A percentile compares a stretch with the other conserved stretches of the same genome.
Conservation (phyloP, 2,888 invertebrate genomes). For the Zootermopsis nevadensis region DNA sequence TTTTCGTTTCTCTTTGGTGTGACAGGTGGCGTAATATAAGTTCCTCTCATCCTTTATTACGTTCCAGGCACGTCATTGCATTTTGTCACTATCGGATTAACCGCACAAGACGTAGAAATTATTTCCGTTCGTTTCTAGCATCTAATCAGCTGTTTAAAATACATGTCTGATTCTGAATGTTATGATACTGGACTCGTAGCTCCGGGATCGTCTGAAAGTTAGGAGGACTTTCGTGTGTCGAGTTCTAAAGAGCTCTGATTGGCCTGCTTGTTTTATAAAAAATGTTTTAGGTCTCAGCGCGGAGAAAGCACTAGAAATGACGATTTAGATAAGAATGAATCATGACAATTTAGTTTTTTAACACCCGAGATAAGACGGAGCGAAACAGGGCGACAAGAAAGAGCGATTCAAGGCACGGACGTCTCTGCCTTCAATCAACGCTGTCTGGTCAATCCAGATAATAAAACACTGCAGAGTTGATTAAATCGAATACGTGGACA, state of each 20-base stretch:
- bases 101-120: too few relatives aligned
- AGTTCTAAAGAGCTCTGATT: too few relatives aligned
- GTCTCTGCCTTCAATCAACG: not conserved
- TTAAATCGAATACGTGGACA: not conserved
- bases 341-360: not conserved
- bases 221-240: too few relatives aligned
- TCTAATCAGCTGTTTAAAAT: not conserved
- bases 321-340: conserved; percentile 27
- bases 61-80: too few relatives aligned
- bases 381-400: not conserved
- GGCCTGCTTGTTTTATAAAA: not conserved
- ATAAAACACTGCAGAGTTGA: not conserved
- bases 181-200: not conserved
- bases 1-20: too few relatives aligned
- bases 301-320: conserved; percentile 15
- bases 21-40: too few relatives aligned
- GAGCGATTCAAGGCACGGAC: not conserved
- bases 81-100: too few relatives aligned
- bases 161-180: not conserved
- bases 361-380: not conserved
- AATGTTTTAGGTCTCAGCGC: not conserved
- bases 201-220: too few relatives aligned
- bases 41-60: too few relatives aligned
- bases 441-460: not conserved
- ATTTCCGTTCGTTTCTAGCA: too few relatives aligned